These are phyloP conservation scores for Myioborus miniatus DNA, from an alignment of 2,797 vertebrate genomes.

Conservation along the genomic window DNA sequence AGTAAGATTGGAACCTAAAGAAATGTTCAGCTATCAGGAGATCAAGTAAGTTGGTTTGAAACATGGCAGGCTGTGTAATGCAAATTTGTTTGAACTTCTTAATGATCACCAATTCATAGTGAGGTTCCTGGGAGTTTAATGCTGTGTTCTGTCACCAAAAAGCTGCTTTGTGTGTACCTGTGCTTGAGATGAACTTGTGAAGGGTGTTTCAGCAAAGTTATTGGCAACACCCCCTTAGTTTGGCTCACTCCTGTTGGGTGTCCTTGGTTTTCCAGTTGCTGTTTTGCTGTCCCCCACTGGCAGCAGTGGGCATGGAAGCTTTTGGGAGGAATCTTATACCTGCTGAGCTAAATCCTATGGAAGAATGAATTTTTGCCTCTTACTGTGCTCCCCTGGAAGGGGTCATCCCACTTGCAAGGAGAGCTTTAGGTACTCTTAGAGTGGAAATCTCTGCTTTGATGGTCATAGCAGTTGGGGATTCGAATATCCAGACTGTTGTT, in stretches of 20 bases:
- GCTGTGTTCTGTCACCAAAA: neutral
- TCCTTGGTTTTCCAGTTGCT: neutral
- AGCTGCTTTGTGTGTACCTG: neutral
- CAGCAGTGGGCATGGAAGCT: neutral
- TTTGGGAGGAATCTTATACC: neutral
- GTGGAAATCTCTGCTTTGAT: neutral
- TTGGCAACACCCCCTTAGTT: neutral
- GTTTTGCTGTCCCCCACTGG: neutral
- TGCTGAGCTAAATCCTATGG: neutral
- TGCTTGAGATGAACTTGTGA: neutral
- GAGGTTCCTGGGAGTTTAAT: neutral
- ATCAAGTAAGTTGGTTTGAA: neutral
- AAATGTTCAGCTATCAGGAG: neutral
- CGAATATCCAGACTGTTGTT: fast-evolving
- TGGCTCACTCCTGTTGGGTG: neutral
- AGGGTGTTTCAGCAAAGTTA: neutral
- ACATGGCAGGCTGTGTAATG: neutral
- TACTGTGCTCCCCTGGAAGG: neutral
- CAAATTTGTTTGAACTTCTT: neutral
- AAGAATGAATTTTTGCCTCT: neutral
- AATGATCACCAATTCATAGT: neutral
- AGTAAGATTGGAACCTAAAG: neutral
- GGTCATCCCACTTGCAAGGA: fast-evolving
- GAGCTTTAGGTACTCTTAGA: neutral
- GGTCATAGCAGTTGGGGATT: fast-evolving